Conservation (phyloP, 2,888 invertebrate genomes). For the Acleris sparsana region DNA sequence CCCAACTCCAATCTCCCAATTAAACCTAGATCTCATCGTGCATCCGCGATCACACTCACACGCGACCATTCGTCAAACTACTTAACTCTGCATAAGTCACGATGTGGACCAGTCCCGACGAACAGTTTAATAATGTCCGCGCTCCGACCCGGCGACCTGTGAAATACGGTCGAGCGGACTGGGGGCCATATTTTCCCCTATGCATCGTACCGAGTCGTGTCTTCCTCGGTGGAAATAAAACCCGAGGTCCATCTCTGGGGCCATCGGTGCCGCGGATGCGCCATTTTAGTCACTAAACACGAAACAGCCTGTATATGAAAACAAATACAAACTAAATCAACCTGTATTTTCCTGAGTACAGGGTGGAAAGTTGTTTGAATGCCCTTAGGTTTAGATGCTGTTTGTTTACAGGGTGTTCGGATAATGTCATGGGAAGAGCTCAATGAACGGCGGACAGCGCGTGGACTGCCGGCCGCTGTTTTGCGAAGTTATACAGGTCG, state of each 20-base stretch:
- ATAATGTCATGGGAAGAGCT: slow-evolving; percentile 84
- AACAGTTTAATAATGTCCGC: slow-evolving; percentile 84
- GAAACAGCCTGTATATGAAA: slow-evolving; percentile 48
- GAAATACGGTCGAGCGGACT: slow-evolving; percentile 82
- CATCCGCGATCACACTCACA: slow-evolving; percentile 73
- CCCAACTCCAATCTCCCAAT: slow-evolving; percentile 49
- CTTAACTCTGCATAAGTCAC: slow-evolving; percentile 82
- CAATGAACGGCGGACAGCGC: slow-evolving; percentile 81
- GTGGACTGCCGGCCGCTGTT: slow-evolving; percentile 76
- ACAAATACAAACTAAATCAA: slow-evolving; percentile 29
- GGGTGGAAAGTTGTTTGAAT: slow-evolving; percentile 36
- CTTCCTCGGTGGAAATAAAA: slow-evolving; percentile 83
- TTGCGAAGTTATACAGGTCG: slow-evolving; percentile 57
- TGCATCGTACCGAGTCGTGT: slow-evolving; percentile 80
- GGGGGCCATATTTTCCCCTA: slow-evolving; percentile 79
- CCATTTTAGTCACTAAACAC: slow-evolving; percentile 57
- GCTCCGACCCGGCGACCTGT: slow-evolving; percentile 73
- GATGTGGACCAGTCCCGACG: slow-evolving; percentile 75
- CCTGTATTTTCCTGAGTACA: slow-evolving; percentile 2
- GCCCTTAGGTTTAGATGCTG: slow-evolving; percentile 45
- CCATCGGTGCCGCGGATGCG: slow-evolving; percentile 81
- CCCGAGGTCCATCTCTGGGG: slow-evolving; percentile 82
- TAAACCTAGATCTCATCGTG: slow-evolving; percentile 72
- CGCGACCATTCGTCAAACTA: slow-evolving; percentile 81
- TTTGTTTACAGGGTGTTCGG: slow-evolving; percentile 51